Evolutionary conservation across 1,140 invertebrate genomes (phyloP).

Genomic region (Lordiphosa collinella): DNA sequence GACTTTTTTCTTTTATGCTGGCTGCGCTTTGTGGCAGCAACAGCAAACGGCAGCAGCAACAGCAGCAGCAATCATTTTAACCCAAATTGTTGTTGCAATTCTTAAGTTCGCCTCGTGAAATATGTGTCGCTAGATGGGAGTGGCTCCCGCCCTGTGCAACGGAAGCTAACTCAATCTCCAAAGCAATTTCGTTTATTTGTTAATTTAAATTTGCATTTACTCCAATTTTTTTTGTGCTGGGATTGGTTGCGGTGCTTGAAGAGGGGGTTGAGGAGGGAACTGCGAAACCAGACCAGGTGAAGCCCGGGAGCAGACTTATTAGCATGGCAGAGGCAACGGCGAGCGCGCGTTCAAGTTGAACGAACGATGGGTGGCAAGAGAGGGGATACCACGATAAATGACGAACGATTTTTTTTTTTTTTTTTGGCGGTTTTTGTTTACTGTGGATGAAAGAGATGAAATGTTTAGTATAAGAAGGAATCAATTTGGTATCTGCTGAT

Average conservation of each 20-base stretch:
- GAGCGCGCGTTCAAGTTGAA: too few relatives aligned
- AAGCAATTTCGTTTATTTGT: conserved; percentile 38
- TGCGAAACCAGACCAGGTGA: background rate
- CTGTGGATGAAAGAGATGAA: too few relatives aligned
- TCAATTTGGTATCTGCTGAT: too few relatives aligned
- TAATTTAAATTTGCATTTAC: conserved; percentile 54
- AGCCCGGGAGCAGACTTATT: conserved; percentile 2
- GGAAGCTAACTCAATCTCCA: conserved; percentile 34
- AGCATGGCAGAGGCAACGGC: background rate
- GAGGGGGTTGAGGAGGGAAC: background rate
- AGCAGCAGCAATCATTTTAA: conserved; percentile 64
- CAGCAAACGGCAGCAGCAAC: conserved; percentile 8
- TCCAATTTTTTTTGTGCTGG: conserved; percentile 20
- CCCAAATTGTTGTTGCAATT: conserved; percentile 62
- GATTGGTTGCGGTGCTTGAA: background rate
- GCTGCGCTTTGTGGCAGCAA: conserved; percentile 10
- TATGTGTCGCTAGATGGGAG: conserved; percentile 25
- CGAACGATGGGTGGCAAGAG: too few relatives aligned
- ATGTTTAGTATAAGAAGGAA: too few relatives aligned
- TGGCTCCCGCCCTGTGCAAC: conserved; percentile 17
- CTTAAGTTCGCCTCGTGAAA: conserved; percentile 52
- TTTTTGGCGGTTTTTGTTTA: too few relatives aligned
- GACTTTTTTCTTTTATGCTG: conserved; percentile 44
- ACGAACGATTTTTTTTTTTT: too few relatives aligned
- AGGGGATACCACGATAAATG: too few relatives aligned